These are phyloP conservation scores for Syndactyla subalaris DNA, from an alignment of 2,797 vertebrate genomes.

Conservation along the genomic window DNA sequence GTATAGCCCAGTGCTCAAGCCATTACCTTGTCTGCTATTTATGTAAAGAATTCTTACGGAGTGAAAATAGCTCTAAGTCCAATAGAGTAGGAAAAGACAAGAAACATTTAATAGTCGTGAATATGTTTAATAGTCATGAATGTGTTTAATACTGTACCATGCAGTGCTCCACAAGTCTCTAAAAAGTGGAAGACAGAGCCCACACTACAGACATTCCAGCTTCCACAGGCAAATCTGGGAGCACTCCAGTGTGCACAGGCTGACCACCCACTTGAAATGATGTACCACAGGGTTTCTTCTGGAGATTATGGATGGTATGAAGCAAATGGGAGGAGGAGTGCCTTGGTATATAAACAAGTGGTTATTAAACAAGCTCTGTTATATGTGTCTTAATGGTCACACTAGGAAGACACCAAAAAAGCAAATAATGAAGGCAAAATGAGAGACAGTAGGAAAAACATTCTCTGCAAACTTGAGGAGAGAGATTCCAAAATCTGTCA, in stretches of 20 bases:
- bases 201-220: background rate
- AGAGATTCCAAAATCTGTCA: background rate
- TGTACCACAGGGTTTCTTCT: background rate
- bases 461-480: background rate
- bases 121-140: background rate
- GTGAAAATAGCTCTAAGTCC: background rate
- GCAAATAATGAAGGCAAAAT: background rate
- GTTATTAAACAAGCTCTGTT: background rate
- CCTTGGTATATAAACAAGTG: background rate
- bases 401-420: background rate
- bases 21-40: background rate
- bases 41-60: background rate
- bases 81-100: background rate
- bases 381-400: background rate
- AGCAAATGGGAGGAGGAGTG: background rate
- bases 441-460: background rate
- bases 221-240: background rate
- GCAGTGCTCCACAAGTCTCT: background rate
- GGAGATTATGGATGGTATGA: background rate
- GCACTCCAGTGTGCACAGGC: background rate
- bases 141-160: background rate
- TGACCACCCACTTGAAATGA: constrained; percentile 10
- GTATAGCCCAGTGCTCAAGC: background rate
- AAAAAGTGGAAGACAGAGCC: background rate
- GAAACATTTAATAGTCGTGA: background rate